Evolutionary conservation across 2,797 vertebrate genomes (phyloP).

Genomic region (Periparus ater): DNA sequence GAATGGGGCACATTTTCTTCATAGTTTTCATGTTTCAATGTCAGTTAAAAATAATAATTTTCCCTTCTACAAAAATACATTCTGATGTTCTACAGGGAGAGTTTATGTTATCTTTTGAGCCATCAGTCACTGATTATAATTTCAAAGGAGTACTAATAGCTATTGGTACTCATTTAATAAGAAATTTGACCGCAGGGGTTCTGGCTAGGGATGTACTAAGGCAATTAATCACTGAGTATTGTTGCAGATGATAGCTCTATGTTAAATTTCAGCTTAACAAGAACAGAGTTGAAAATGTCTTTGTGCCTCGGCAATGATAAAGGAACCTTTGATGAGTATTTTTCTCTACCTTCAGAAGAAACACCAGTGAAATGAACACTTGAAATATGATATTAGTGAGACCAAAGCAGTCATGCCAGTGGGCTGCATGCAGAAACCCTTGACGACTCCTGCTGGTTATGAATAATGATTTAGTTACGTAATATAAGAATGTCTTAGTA

Average conservation of each 20-base stretch:
- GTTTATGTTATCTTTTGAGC: constrained; percentile 16
- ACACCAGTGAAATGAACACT: not conserved
- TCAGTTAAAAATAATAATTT: not conserved
- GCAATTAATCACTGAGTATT: constrained; percentile 3
- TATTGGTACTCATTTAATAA: constrained; percentile 2
- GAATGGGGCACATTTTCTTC: not conserved
- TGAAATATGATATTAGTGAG: not conserved
- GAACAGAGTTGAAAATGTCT: not conserved
- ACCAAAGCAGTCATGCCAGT: not conserved
- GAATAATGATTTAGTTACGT: not conserved
- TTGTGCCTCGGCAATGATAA: not conserved
- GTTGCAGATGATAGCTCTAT: not conserved
- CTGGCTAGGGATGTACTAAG: not conserved
- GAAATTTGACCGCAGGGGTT: constrained; percentile 26
- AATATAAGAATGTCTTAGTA: not conserved
- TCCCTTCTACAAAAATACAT: not conserved
- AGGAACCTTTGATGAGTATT: not conserved
- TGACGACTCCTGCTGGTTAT: not conserved
- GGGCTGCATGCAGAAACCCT: not conserved
- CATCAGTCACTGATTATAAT: constrained; percentile 36
- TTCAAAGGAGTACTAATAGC: constrained; percentile 45
- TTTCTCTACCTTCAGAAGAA: not conserved
- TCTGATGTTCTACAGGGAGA: not conserved
- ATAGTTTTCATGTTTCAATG: not conserved
- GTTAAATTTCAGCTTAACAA: constrained; percentile 1